phyloP scores from a whole-genome alignment of 2,797 vertebrate species.

The Mycteria americana region DNA sequence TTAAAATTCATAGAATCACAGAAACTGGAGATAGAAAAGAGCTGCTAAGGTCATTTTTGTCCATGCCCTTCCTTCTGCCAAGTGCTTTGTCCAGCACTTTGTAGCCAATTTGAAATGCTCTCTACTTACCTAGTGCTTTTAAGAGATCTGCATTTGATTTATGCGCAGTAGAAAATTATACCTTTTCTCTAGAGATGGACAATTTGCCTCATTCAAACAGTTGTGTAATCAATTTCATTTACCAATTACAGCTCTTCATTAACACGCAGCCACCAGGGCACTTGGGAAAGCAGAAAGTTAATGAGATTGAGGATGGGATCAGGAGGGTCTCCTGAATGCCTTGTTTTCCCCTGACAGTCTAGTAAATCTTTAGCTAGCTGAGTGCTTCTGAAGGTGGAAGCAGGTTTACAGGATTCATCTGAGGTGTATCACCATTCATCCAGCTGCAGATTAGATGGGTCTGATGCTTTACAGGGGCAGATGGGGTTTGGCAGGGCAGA shows the following conservation, averaged over 20 bases:
- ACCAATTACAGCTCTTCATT: slow-evolving; percentile 40
- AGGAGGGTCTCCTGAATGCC: background rate
- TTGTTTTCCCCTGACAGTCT: slow-evolving; percentile 35
- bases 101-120: slow-evolving; percentile 17
- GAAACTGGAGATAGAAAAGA: background rate
- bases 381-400: background rate
- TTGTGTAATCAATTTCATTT: slow-evolving; percentile 62
- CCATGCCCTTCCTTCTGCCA: slow-evolving; percentile 6
- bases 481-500: background rate
- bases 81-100: slow-evolving; percentile 40
- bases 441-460: accelerated
- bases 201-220: slow-evolving; percentile 34
- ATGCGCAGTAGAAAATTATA: background rate
- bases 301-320: slow-evolving; percentile 59
- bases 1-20: slow-evolving; percentile 51
- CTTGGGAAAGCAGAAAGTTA: slow-evolving; percentile 32
- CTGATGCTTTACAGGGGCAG: background rate
- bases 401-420: background rate
- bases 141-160: slow-evolving; percentile 30
- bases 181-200: slow-evolving; percentile 34
- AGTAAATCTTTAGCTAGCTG: slow-evolving; percentile 35
- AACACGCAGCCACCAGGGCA: background rate
- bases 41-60: background rate
- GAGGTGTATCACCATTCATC: background rate
- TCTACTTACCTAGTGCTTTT: slow-evolving; percentile 31